phyloP scores from a whole-genome alignment of 2,888 invertebrate species.

The Megastigmus dorsalis region DNA sequence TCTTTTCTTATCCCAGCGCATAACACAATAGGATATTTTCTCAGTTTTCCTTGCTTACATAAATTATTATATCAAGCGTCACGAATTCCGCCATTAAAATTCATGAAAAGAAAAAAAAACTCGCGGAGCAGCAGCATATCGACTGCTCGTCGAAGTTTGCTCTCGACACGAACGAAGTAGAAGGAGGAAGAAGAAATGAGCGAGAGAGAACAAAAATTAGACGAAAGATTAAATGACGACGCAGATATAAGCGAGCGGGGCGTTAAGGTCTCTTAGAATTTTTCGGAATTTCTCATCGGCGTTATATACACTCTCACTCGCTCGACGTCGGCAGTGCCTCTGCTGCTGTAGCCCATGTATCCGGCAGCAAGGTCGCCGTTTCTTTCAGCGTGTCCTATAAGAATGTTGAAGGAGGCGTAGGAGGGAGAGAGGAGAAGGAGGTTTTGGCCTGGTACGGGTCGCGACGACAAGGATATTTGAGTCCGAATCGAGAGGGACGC shows the following conservation, averaged over 20 bases:
- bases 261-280: conserved; percentile 18
- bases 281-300: conserved; percentile 44
- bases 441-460: conserved; percentile 7
- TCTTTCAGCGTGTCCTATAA: conserved; percentile 25
- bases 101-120: too few relatives aligned
- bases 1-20: too few relatives aligned
- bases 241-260: too few relatives aligned
- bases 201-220: not conserved
- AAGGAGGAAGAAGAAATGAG: not conserved
- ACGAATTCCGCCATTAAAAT: conserved; percentile 29
- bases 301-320: conserved; percentile 5
- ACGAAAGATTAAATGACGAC: conserved; percentile 18
- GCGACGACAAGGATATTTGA: conserved; percentile 35
- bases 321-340: too few relatives aligned
- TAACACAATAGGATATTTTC: too few relatives aligned
- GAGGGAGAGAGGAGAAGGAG: not conserved
- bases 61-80: conserved; percentile 29
- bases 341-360: conserved; percentile 29
- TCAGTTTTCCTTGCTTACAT: too few relatives aligned
- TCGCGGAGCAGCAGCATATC: not conserved
- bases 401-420: not conserved
- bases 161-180: not conserved
- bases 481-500: conserved; percentile 31
- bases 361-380: conserved; percentile 46
- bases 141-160: conserved; percentile 9